Evolutionary conservation across 2,888 invertebrate genomes (phyloP).

Genomic region (Bhutanitis thaidina): DNA sequence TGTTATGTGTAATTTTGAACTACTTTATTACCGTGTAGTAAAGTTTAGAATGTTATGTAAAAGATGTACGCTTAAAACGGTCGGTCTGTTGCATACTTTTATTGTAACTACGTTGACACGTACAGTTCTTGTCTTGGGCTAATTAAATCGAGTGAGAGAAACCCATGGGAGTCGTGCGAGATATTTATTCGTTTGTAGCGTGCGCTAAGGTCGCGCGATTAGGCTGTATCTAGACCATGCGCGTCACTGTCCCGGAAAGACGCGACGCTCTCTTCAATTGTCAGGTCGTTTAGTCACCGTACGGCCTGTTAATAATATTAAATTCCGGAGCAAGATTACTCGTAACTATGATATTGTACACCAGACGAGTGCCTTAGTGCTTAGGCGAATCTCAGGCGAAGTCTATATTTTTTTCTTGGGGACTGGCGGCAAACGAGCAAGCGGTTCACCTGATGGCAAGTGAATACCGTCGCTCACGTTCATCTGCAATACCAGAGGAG

Average conservation of each 20-base stretch:
- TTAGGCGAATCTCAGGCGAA: no score
- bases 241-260: slow-evolving; percentile 1
- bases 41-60: slow-evolving; percentile 3
- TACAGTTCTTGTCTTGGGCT: slow-evolving; percentile 20
- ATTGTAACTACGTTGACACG: background rate
- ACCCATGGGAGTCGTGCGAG: slow-evolving; percentile 23
- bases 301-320: no score
- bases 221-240: slow-evolving; percentile 1
- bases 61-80: background rate
- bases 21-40: background rate
- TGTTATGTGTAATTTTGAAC: no score
- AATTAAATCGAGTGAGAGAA: slow-evolving; percentile 25
- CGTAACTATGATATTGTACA: no score
- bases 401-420: no score
- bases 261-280: background rate
- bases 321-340: no score
- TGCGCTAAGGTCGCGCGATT: slow-evolving; percentile 12
- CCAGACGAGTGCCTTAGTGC: no score
- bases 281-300: background rate
- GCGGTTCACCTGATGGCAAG: no score
- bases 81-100: background rate
- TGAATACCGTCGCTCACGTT: no score
- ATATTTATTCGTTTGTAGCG: background rate
- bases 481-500: no score
- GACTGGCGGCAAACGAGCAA: no score